Percentiles rank a stretch among this genome's conserved stretches.
Evolutionary conservation across 2,797 vertebrate genomes (phyloP).

Genomic region (Etheostoma perlongum): DNA sequence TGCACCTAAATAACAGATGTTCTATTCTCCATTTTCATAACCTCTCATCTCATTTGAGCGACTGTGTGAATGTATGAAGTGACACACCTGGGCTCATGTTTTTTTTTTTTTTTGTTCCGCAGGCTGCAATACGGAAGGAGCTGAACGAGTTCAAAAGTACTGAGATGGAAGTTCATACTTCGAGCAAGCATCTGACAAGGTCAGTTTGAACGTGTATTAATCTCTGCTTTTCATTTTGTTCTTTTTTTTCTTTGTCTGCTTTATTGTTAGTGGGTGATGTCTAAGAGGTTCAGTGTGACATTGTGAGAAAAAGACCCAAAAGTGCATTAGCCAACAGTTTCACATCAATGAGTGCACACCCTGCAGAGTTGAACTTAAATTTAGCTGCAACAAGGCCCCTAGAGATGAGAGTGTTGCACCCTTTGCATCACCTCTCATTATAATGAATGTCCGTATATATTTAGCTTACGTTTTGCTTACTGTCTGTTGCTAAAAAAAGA

Average conservation of each 20-base stretch:
- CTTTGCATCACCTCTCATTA: conserved; percentile 47
- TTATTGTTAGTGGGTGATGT: neutral
- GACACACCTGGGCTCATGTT: conserved; percentile 35
- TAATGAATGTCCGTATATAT: conserved; percentile 76
- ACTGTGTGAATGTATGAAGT: neutral
- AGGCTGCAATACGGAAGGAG: conserved; percentile 98
- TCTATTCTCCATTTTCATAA: neutral
- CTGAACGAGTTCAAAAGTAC: conserved; percentile 99
- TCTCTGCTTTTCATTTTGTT: neutral
- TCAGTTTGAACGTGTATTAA: conserved; percentile 61
- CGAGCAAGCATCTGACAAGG: conserved; percentile 99
- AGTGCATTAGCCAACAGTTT: conserved; percentile 27
- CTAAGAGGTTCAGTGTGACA: conserved; percentile 34
- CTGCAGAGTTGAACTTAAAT: conserved; percentile 61
- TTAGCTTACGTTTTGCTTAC: conserved; percentile 75
- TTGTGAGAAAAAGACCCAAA: conserved; percentile 33
- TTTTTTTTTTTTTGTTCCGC: conserved; percentile 34
- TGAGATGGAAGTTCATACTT: conserved; percentile 98
- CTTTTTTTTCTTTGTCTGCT: neutral
- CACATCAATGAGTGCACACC: conserved; percentile 34
- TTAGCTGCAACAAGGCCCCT: conserved; percentile 61
- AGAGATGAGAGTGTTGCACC: conserved; percentile 62
- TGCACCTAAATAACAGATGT: conserved; percentile 25
- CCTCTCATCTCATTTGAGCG: conserved; percentile 7
- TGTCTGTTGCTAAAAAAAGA: conserved; percentile 48